Evolutionary conservation across 1,140 invertebrate species (phyloP).

Genomic region (Diuraphis noxia): DNA sequence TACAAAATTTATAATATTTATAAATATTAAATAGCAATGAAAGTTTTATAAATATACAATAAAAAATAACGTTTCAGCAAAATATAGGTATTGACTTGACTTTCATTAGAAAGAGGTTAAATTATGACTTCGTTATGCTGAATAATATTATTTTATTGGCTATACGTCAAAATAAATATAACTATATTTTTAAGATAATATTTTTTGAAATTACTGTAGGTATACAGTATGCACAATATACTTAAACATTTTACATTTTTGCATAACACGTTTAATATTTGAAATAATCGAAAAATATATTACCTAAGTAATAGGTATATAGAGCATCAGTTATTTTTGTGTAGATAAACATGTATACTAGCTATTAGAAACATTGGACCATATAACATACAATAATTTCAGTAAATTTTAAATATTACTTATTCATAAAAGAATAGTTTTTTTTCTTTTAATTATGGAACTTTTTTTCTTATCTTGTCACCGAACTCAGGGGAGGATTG

Average conservation of each 20-base stretch:
- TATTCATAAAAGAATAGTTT: no score
- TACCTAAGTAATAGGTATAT: neutral
- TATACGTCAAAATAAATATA: neutral
- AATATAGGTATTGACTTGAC: conserved; percentile 23
- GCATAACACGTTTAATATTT: no score
- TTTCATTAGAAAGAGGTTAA: conserved; percentile 12
- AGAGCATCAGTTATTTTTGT: neutral
- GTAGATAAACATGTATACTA: neutral
- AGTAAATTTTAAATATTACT: neutral
- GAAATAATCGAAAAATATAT: neutral
- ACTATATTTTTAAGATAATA: neutral
- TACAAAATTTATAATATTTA: neutral
- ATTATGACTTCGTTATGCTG: neutral
- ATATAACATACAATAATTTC: no score
- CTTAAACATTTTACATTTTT: neutral
- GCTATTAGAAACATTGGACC: neutral
- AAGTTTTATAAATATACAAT: conserved; percentile 10
- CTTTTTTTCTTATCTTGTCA: no score
- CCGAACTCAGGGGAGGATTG: no score
- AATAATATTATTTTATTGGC: conserved; percentile 39
- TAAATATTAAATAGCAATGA: neutral
- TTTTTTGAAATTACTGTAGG: neutral
- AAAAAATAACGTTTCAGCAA: neutral
- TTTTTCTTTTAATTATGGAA: no score
- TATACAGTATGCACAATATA: neutral